A percentile compares a stretch with the other conserved stretches of the same genome.
phyloP scores from a whole-genome alignment of 2,113 vertebrate genomes.

The Corythaeola cristata region DNA sequence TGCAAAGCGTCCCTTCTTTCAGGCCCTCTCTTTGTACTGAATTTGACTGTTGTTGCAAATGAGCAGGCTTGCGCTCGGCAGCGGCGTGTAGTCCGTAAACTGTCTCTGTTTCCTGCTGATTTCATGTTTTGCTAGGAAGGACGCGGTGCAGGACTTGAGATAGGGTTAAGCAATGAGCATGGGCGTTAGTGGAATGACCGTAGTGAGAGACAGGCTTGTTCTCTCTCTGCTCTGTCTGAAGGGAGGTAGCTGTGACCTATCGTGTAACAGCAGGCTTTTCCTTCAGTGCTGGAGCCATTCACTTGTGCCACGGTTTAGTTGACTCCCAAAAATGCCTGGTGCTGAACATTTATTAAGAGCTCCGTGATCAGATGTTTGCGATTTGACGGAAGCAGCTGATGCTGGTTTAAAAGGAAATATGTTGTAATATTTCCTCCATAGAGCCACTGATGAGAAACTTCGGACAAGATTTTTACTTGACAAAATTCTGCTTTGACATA shows the following conservation, averaged over 20 bases:
- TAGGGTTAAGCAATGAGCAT: neutral
- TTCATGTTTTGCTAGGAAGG: conserved; percentile 30
- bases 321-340: neutral
- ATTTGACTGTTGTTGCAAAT: neutral
- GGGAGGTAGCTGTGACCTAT: neutral
- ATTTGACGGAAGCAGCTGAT: neutral
- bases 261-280: neutral
- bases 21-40: neutral
- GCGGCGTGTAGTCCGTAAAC: neutral
- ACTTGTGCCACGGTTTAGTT: neutral
- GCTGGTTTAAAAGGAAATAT: neutral
- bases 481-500: neutral
- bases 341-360: neutral
- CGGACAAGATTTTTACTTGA: neutral
- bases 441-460: neutral
- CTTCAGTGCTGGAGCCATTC: neutral
- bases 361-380: neutral
- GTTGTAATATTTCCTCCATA: neutral
- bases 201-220: neutral
- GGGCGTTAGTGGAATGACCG: neutral
- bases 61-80: neutral
- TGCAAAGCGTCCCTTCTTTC: neutral
- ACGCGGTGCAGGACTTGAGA: neutral
- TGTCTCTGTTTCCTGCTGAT: conserved; percentile 60
- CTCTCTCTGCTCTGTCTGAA: neutral